Conservation (phyloP, 2,888 invertebrate genomes). For the Eugnorisma glareosa region DNA sequence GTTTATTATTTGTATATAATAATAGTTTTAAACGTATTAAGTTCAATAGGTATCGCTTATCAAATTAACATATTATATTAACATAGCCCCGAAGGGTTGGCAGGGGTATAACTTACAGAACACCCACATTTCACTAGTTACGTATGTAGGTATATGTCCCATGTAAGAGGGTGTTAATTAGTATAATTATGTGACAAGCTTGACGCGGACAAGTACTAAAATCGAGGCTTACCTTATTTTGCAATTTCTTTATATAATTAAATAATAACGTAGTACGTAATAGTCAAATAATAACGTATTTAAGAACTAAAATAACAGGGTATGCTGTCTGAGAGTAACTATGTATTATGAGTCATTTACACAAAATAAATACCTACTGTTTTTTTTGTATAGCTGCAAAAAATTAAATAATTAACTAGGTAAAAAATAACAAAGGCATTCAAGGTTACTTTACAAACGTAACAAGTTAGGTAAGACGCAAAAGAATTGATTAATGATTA, state of each 20-base stretch:
- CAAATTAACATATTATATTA: background rate
- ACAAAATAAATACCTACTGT: background rate
- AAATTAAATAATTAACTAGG: background rate
- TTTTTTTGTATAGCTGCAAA: background rate
- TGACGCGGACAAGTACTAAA: background rate
- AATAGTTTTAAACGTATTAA: background rate
- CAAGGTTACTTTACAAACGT: slow-evolving; percentile 5
- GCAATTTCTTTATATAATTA: background rate
- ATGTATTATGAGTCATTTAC: background rate
- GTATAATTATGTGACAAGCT: background rate
- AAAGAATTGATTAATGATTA: background rate
- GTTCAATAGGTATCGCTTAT: background rate
- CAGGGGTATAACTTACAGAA: background rate
- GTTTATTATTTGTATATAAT: slow-evolving; percentile 28
- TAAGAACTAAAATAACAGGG: background rate
- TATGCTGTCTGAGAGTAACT: background rate
- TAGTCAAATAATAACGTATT: background rate
- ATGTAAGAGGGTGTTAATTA: background rate
- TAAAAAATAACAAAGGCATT: background rate
- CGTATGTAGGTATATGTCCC: background rate
- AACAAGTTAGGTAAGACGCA: background rate
- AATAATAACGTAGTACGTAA: background rate
- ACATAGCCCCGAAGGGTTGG: background rate
- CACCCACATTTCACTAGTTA: background rate
- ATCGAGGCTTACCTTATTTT: background rate